phyloP scores from a whole-genome alignment of 2,797 vertebrate species.

The Hirundo rustica region DNA sequence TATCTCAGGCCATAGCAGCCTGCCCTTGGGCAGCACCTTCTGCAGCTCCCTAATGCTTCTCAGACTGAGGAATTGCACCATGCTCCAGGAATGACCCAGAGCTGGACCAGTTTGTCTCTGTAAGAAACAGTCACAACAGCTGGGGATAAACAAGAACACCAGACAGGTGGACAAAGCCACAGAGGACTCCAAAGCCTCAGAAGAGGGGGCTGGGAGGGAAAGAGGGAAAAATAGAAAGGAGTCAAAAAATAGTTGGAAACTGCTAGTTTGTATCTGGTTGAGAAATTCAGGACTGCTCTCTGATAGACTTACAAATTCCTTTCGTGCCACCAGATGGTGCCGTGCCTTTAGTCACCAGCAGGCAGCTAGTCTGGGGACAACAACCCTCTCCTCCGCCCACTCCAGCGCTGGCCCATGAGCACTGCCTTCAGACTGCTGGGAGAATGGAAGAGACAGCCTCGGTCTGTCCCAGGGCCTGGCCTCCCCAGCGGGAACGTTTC shows the following conservation, averaged over 20 bases:
- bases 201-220: fast-evolving
- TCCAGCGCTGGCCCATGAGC: neutral
- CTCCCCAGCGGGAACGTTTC: neutral
- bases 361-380: neutral
- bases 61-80: neutral
- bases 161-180: neutral
- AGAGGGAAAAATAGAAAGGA: neutral
- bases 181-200: neutral
- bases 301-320: neutral
- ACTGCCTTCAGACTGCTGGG: neutral
- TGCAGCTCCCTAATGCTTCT: neutral
- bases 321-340: constrained; percentile 40
- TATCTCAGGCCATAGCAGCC: neutral
- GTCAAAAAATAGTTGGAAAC: neutral
- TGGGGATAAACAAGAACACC: neutral
- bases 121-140: neutral
- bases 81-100: neutral
- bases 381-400: fast-evolving
- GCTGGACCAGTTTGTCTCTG: neutral
- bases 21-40: neutral
- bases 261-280: neutral
- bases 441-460: neutral
- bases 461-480: neutral
- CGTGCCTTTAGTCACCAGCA: neutral
- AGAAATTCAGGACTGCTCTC: neutral